Base-by-base conservation (phyloP, 2,888 invertebrate genomes). In the Drosophila helvetica region DNA sequence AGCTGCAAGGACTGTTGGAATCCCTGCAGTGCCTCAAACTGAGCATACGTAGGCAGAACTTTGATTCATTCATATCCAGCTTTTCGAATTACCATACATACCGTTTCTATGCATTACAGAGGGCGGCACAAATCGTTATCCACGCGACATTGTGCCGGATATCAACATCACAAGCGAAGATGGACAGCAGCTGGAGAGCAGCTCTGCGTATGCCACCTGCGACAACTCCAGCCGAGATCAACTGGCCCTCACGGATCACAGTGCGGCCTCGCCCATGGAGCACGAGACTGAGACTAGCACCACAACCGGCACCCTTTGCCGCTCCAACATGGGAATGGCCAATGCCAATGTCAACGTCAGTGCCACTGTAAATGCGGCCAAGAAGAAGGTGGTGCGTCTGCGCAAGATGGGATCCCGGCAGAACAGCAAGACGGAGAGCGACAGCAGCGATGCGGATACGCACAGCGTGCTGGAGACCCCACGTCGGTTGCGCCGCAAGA, bases 361-460 rank as follows among this genome's bases (percentile, higher is more conserved):
- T 66, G 77, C 80, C 10, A 30, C 50, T 17, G 22, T 46, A 10
- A 76, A 48, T 72, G 71, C 77, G 0, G 61, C 83, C 56, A 91
- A 92, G 60, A 91, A 91, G 55, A 92, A 92, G 67, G 66, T 88
- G 27, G 87, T 88, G 30, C 89, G 92, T 1, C 78, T 91, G 18
- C 89, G 92, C 9, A 92, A 92, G 76, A 89, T 92, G 82, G 92
- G 92, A 2, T 92, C 92, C 0, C 80, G 92, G 0, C 92, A 92
- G 77, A 92, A 91, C 57, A 92, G 92, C 72, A 92, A 92, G 79
- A 92, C 92, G 0, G 92, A 92, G 71, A 92, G 92, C 69, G 92
- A 92, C 63, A 92, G 91, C 63, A 91, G 91, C 46, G 91, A 91
- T 75, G 91, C 89, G 50, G 90, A 91, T 15, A 78, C 87, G 3